These are phyloP conservation scores for Psylliodes chrysocephalus DNA, from an alignment of 2,888 invertebrate species.

Conservation along the genomic window DNA sequence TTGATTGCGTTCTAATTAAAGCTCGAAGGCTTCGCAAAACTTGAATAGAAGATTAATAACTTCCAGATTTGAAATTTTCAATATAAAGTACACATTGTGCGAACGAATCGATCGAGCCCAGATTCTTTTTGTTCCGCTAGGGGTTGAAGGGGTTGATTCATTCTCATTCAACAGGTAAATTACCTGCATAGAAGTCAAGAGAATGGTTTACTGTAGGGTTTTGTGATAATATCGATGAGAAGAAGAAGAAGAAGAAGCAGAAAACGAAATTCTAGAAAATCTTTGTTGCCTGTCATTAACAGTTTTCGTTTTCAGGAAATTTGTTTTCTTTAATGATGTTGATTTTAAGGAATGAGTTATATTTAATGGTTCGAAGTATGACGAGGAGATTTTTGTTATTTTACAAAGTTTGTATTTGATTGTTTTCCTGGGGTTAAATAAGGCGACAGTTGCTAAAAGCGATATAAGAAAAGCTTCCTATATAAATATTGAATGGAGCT, in stretches of 20 bases:
- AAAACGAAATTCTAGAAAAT: too few relatives aligned
- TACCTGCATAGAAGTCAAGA: conserved; percentile 23
- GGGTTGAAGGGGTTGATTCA: background rate
- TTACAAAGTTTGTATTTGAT: too few relatives aligned
- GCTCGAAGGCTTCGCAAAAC: background rate
- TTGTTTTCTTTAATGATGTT: background rate
- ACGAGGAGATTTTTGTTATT: too few relatives aligned
- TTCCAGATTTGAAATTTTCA: conserved; percentile 5
- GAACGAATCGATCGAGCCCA: conserved; percentile 5
- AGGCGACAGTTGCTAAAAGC: too few relatives aligned
- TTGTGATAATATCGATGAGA: conserved; percentile 15
- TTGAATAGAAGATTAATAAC: conserved; percentile 1
- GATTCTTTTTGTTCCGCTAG: background rate
- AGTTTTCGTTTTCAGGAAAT: background rate
- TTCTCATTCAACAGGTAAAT: conserved; percentile 26
- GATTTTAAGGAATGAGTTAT: too few relatives aligned
- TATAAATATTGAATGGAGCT: too few relatives aligned
- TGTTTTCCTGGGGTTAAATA: too few relatives aligned
- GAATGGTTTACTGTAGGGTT: conserved; percentile 12
- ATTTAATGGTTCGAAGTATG: too few relatives aligned
- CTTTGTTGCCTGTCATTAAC: conserved; percentile 7
- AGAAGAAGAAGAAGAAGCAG: too few relatives aligned
- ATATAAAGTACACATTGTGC: conserved; percentile 1
- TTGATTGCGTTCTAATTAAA: background rate
- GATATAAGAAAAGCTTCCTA: too few relatives aligned